phyloP scores from a whole-genome alignment of 2,113 vertebrate species.

The Dolichallabes microphthalmus region DNA sequence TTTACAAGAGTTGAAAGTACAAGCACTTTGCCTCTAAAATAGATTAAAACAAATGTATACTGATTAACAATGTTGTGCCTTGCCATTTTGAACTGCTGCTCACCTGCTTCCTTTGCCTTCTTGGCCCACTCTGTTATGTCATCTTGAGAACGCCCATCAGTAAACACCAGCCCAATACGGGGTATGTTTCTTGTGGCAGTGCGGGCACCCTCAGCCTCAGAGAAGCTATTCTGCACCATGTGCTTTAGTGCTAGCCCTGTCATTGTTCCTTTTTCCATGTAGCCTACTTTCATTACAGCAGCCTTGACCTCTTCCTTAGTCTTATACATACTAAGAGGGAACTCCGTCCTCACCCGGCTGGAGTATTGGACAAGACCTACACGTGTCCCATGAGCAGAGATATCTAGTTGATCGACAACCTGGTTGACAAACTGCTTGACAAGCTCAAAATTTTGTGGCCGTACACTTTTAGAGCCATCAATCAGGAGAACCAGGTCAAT shows the following conservation, averaged over 20 bases:
- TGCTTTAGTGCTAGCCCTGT: conserved; percentile 92
- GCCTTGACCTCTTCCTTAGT: conserved; percentile 84
- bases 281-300: conserved; percentile 87
- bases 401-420: conserved; percentile 90
- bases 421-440: conserved; percentile 97
- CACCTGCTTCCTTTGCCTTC: conserved; percentile 89
- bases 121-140: conserved; percentile 90
- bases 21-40: neutral
- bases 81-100: neutral
- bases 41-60: no score
- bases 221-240: conserved; percentile 95
- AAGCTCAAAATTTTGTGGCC: conserved; percentile 94
- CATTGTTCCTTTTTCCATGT: conserved; percentile 99
- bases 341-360: conserved; percentile 91
- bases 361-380: conserved; percentile 96
- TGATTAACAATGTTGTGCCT: neutral
- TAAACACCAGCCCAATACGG: conserved; percentile 89
- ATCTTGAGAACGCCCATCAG: conserved; percentile 94
- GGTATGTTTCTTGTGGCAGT: conserved; percentile 77
- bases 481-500: conserved; percentile 92
- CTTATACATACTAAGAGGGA: conserved; percentile 86
- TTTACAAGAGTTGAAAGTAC: neutral
- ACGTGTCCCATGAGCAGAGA: conserved; percentile 84
- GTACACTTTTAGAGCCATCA: conserved; percentile 94
- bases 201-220: conserved; percentile 81